Base-by-base conservation (phyloP, 2,888 invertebrate species). In the Euphydryas editha region DNA sequence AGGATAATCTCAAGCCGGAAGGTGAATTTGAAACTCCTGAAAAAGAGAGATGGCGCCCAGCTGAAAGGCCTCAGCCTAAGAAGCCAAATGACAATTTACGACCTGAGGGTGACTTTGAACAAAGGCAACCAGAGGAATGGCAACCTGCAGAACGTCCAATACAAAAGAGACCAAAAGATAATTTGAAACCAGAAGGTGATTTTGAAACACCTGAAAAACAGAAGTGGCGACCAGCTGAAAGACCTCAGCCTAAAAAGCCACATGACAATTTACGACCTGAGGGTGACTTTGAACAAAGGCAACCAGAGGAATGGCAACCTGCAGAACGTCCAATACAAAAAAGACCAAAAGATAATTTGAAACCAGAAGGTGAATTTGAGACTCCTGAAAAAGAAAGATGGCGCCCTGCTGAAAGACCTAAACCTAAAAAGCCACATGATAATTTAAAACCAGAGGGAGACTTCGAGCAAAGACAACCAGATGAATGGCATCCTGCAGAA, bases 141-240 rank as follows among this genome's bases (percentile, higher is more conserved):
- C 49, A 24, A 15, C 49, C 49, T 7, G 49, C 49, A 24, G 49
- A 51, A 51, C 49, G 49, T 8, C 49, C 21, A 7, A 51, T 24
- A 15, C 49, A 51, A 51, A 24, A 7, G 15, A 51, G 24, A 20
- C 79, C 90, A 0, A 77, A 86, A 17, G 94, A 95, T 69, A 94
- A 94, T 73, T 74, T 94, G 0, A 80, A 81, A 59, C 92, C 91
- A 78, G 93, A 94, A 77, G 94, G 94, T 10, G 93, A 94, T 0
- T 94, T 94, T 0, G 95, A 95, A 77, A 89, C 94, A 72, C 94
- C 94, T 18, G 94, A 95, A 78, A 93, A 95, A 24, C 81, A 85
- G 1, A 76, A 83, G 68, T 89, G 85, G 84, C 78, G 80, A 0
- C 88, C 87, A 5, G 88, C 84, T 7, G 91, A 91, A 62, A 73